A percentile compares a stretch with the other conserved stretches of the same genome.
Evolutionary conservation across 2,113 vertebrate species (phyloP).

Genomic region (Vanacampus margaritifer): DNA sequence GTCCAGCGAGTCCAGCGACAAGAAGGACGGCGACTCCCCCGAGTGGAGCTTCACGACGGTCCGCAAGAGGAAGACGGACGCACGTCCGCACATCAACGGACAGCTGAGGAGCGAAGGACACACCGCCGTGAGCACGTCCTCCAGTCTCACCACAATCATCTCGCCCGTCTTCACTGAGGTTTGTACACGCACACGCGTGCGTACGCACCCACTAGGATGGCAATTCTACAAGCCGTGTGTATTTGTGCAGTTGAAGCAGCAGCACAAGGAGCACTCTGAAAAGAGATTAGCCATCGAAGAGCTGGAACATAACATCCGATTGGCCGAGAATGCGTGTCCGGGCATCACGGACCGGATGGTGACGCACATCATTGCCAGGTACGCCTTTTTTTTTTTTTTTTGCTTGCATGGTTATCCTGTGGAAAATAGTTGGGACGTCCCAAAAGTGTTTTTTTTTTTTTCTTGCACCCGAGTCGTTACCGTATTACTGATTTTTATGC

Average conservation of each 20-base stretch:
- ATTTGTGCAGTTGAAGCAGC: conserved; percentile 82
- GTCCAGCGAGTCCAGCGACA: conserved; percentile 84
- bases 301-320: conserved; percentile 87
- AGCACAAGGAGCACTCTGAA: conserved; percentile 82
- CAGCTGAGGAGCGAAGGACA: background rate
- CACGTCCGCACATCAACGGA: background rate
- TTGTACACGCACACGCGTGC: background rate
- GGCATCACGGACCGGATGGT: conserved; percentile 97
- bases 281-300: conserved; percentile 87
- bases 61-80: conserved; percentile 82
- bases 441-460: too few species aligned
- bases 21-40: conserved; percentile 80
- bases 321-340: conserved; percentile 87
- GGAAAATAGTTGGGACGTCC: too few species aligned
- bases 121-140: conserved; percentile 68
- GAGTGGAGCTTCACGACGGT: conserved; percentile 92
- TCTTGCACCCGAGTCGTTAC: too few species aligned
- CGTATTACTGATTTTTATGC: too few species aligned
- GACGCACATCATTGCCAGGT: conserved; percentile 89
- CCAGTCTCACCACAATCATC: conserved; percentile 86
- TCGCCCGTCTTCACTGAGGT: conserved; percentile 92
- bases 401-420: too few species aligned
- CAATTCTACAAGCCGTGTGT: background rate
- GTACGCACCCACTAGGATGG: background rate
- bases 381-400: conserved; percentile 21